Percentiles rank a stretch among this genome's conserved stretches.
These are phyloP conservation scores for Heliornis fulica DNA, from an alignment of 2,113 vertebrate species.

Conservation along the genomic window DNA sequence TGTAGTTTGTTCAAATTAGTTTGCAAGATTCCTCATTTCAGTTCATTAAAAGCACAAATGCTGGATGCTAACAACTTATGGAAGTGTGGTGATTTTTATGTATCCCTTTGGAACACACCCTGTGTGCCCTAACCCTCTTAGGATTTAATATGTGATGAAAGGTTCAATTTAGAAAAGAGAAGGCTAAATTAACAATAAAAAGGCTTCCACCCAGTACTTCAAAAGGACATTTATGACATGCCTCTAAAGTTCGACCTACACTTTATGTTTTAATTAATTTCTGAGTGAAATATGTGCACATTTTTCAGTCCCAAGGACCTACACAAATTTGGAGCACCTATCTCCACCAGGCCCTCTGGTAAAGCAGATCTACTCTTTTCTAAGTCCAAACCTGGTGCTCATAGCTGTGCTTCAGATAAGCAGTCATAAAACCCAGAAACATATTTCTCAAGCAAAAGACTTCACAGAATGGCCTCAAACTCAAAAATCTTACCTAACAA, in stretches of 20 bases:
- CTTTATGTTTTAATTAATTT: slow-evolving; percentile 8
- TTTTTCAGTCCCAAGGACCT: background rate
- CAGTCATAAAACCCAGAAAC: background rate
- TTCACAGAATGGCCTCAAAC: background rate
- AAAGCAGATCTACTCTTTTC: background rate
- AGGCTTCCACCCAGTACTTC: background rate
- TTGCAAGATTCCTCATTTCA: slow-evolving; percentile 52
- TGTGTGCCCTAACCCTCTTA: background rate
- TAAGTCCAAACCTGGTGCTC: background rate
- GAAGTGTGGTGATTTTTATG: slow-evolving; percentile 5
- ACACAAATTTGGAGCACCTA: background rate
- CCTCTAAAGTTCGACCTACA: background rate
- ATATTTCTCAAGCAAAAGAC: background rate
- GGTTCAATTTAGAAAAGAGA: slow-evolving; percentile 5
- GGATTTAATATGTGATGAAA: slow-evolving; percentile 1
- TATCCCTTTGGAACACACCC: background rate
- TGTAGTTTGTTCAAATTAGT: slow-evolving; percentile 54
- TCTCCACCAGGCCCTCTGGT: background rate
- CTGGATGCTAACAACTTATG: background rate
- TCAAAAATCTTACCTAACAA: background rate
- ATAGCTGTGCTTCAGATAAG: background rate
- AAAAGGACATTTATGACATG: background rate
- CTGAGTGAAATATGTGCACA: background rate
- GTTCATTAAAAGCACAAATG: slow-evolving; percentile 42
- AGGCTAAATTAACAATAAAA: slow-evolving; percentile 1